phyloP scores from a whole-genome alignment of 2,888 invertebrate genomes.

The Rhingia campestris region DNA sequence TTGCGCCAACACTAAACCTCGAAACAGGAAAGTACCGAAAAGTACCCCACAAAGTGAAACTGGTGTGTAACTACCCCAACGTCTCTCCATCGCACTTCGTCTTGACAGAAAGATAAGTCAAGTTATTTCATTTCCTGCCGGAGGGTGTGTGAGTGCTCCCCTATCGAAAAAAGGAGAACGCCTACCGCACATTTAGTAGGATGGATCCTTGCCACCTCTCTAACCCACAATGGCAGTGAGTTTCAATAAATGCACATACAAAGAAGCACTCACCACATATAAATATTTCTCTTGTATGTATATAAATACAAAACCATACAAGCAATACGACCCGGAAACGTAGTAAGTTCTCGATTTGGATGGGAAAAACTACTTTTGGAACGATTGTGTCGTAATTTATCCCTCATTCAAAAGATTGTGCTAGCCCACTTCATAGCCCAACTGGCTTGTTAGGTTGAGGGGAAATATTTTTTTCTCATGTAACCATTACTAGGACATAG shows the following conservation, averaged over 20 bases:
- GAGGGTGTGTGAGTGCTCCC: constrained; percentile 8
- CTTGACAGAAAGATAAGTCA: constrained; percentile 47
- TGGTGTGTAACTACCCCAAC: neutral
- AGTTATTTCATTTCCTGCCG: constrained; percentile 63
- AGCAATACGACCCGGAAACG: constrained; percentile 33
- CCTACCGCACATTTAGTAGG: neutral
- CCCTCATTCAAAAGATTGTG: constrained; percentile 30
- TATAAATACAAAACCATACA: constrained; percentile 28
- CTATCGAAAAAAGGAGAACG: constrained; percentile 35
- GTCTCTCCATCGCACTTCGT: constrained; percentile 7
- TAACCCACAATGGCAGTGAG: constrained; percentile 1
- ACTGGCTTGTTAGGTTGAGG: constrained; percentile 4
- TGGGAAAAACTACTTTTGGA: constrained; percentile 32
- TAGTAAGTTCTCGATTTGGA: constrained; percentile 58
- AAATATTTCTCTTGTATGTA: constrained; percentile 40
- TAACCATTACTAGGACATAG: constrained; percentile 30
- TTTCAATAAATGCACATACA: constrained; percentile 70
- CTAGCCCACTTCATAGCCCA: constrained; percentile 30
- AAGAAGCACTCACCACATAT: constrained; percentile 57
- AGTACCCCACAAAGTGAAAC: constrained; percentile 26
- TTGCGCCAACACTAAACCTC: neutral
- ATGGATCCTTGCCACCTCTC: constrained; percentile 25
- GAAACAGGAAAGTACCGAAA: constrained; percentile 25
- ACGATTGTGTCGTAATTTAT: constrained; percentile 55
- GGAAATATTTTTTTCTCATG: constrained; percentile 2